Conservation (phyloP, 2,113 vertebrate genomes). For the Neomonachus schauinslandi region DNA sequence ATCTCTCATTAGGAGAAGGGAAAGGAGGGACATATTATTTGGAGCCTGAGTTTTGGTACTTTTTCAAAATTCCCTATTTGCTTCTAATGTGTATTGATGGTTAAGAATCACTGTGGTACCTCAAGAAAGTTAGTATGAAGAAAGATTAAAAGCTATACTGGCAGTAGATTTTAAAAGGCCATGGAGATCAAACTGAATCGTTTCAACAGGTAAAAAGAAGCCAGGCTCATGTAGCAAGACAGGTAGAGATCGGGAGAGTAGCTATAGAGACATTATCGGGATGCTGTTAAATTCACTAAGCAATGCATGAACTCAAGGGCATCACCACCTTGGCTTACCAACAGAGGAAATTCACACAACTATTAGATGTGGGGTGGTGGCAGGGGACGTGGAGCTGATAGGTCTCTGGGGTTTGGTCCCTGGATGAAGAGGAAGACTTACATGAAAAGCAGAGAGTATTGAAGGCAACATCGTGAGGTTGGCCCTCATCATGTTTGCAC, state of each 20-base stretch:
- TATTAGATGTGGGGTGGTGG: neutral
- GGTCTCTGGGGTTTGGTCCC: neutral
- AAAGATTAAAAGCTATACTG: neutral
- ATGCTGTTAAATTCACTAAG: neutral
- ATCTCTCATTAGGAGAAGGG: neutral
- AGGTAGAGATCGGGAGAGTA: neutral
- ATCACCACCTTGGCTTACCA: neutral
- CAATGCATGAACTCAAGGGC: neutral
- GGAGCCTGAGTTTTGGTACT: neutral
- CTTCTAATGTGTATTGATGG: neutral
- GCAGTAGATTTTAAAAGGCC: neutral
- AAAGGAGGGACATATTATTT: neutral
- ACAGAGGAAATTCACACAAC: neutral
- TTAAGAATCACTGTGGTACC: neutral
- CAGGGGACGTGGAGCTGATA: no score
- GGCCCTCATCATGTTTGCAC: neutral
- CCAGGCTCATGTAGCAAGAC: neutral
- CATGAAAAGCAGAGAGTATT: neutral
- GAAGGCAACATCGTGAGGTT: neutral
- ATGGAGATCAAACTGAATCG: neutral
- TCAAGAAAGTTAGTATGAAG: neutral
- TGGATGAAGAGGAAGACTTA: neutral
- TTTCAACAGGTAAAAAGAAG: neutral
- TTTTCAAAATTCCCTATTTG: neutral
- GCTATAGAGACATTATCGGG: neutral